Conservation (phyloP, 2,797 vertebrate genomes). For the Danio tinwini region DNA sequence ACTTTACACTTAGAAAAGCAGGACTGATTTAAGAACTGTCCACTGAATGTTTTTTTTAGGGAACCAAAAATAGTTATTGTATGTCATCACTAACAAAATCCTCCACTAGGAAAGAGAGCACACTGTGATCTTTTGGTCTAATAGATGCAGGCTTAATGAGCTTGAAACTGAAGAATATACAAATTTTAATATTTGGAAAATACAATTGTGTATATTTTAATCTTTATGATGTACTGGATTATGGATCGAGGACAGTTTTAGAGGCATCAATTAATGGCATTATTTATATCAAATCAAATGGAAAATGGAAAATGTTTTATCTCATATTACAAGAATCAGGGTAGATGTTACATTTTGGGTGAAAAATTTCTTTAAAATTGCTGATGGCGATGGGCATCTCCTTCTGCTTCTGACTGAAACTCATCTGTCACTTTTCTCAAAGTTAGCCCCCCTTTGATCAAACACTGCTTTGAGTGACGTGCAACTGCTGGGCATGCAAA, state of each 20-base stretch:
- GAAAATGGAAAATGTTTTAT: background rate
- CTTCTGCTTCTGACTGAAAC: conserved; percentile 58
- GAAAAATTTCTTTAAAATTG: conserved; percentile 12
- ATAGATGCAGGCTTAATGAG: background rate
- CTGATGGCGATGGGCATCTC: conserved; percentile 36
- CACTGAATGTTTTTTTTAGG: too few relatives aligned
- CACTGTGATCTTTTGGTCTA: background rate
- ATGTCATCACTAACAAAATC: too few relatives aligned
- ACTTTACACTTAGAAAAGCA: too few relatives aligned
- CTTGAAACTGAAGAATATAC: too few relatives aligned
- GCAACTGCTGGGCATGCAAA: conserved; percentile 52
- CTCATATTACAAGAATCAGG: background rate
- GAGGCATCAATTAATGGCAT: background rate
- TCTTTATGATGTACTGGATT: background rate
- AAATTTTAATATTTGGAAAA: too few relatives aligned
- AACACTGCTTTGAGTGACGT: conserved; percentile 60
- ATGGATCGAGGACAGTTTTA: background rate
- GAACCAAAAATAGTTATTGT: background rate
- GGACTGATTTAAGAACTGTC: too few relatives aligned
- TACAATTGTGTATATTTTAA: too few relatives aligned
- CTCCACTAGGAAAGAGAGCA: too few relatives aligned
- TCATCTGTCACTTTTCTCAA: conserved; percentile 63
- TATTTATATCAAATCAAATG: too few relatives aligned
- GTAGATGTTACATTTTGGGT: background rate
- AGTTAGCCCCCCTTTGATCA: conserved; percentile 66